Evolutionary conservation across 1,140 invertebrate genomes (phyloP).

Genomic region (Drosophila nigromelanica): DNA sequence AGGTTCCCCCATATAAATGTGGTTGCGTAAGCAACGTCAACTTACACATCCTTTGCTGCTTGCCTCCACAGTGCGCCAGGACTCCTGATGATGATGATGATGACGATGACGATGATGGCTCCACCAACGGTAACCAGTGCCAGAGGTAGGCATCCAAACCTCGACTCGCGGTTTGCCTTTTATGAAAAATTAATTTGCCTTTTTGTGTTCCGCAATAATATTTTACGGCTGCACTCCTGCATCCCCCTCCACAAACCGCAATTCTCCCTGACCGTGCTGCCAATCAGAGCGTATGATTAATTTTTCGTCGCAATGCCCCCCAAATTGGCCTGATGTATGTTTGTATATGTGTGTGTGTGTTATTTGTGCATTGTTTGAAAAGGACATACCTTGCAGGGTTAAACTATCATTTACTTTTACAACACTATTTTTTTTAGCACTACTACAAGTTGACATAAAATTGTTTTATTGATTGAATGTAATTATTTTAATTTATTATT

Average conservation of each 20-base stretch:
- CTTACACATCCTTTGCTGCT: constrained; percentile 5
- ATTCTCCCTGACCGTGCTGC: constrained; percentile 65
- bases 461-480: too few relatives aligned
- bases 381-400: neutral
- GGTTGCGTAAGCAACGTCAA: constrained; percentile 18
- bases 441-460: too few relatives aligned
- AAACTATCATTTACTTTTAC: neutral
- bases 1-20: constrained; percentile 11
- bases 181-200: constrained; percentile 81
- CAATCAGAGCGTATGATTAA: constrained; percentile 81
- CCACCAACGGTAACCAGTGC: neutral
- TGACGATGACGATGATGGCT: neutral
- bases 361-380: neutral
- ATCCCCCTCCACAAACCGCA: neutral
- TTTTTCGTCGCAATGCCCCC: constrained; percentile 56
- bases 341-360: constrained; percentile 4
- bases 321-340: constrained; percentile 3
- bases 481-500: too few relatives aligned
- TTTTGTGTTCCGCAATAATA: constrained; percentile 80
- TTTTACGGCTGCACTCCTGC: constrained; percentile 41
- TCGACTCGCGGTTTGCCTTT: constrained; percentile 66
- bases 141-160: constrained; percentile 14
- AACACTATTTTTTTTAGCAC: too few relatives aligned
- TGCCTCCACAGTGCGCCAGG: neutral
- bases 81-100: constrained; percentile 1